These are phyloP conservation scores for Ariopsis seemanni DNA, from an alignment of 2,113 vertebrate species.

Conservation along the genomic window DNA sequence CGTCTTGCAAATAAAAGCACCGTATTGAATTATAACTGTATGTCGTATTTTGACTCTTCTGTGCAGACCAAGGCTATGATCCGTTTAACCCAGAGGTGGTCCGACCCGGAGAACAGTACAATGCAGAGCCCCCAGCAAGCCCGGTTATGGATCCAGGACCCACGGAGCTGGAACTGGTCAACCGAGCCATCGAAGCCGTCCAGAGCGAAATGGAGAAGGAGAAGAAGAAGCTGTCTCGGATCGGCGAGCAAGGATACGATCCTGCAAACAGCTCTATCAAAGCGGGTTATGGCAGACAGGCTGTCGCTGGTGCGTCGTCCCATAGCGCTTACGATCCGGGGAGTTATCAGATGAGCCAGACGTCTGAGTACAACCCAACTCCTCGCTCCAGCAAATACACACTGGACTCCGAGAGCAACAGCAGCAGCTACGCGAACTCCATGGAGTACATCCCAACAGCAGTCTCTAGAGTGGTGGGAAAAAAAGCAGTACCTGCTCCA, in stretches of 20 bases:
- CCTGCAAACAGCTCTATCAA: constrained; percentile 51
- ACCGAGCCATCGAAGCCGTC: constrained; percentile 90
- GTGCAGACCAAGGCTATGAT: constrained; percentile 86
- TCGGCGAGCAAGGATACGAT: constrained; percentile 78
- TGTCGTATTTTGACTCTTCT: constrained; percentile 3
- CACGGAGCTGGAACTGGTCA: constrained; percentile 89
- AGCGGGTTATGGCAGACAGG: constrained; percentile 39
- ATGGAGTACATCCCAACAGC: constrained; percentile 91
- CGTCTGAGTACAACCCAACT: constrained; percentile 82
- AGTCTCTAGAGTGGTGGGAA: constrained; percentile 65
- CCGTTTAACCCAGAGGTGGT: constrained; percentile 90
- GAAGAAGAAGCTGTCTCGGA: constrained; percentile 82
- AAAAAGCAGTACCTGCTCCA: constrained; percentile 60
- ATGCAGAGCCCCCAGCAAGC: constrained; percentile 66
- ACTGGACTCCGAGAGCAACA: constrained; percentile 70
- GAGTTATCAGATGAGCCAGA: constrained; percentile 72
- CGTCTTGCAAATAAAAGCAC: neutral
- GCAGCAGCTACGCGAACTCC: constrained; percentile 64
- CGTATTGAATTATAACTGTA: neutral
- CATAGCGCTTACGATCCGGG: constrained; percentile 79
- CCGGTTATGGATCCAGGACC: constrained; percentile 69
- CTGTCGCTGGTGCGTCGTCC: constrained; percentile 26
- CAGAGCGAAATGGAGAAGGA: constrained; percentile 89
- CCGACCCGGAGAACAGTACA: constrained; percentile 67
- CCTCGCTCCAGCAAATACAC: constrained; percentile 89